A percentile compares a stretch with the other conserved stretches of the same genome.
These are phyloP conservation scores for Crotalus tigris DNA, from an alignment of 2,113 vertebrate species.

Conservation along the genomic window DNA sequence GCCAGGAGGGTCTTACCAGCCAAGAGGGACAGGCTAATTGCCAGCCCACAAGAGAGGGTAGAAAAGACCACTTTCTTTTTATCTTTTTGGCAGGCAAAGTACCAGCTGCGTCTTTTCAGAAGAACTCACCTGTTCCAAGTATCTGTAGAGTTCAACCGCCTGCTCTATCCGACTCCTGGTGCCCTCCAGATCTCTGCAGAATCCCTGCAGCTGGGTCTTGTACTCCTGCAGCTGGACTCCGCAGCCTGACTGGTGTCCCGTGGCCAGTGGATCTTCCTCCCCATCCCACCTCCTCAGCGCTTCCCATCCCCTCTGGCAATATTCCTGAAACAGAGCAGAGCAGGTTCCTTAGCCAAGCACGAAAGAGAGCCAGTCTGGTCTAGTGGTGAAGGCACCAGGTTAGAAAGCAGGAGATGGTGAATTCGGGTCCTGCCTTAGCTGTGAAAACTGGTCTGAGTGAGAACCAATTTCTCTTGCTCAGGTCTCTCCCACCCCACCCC, in stretches of 20 bases:
- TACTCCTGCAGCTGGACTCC: slow-evolving; percentile 64
- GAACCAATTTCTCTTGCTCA: too few species aligned
- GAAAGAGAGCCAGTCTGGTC: background rate
- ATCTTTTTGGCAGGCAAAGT: background rate
- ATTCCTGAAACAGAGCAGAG: slow-evolving; percentile 61
- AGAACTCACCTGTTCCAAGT: slow-evolving; percentile 75
- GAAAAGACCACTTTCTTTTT: background rate
- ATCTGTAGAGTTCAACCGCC: slow-evolving; percentile 71
- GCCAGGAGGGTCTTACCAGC: background rate
- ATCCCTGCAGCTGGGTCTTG: slow-evolving; percentile 66
- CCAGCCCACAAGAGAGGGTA: background rate
- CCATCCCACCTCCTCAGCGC: slow-evolving; percentile 69
- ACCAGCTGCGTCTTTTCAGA: too few species aligned
- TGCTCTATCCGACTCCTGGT: slow-evolving; percentile 66
- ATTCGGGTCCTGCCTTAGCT: background rate
- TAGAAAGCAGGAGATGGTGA: background rate
- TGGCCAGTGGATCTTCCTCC: slow-evolving; percentile 69
- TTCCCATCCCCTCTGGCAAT: slow-evolving; percentile 72
- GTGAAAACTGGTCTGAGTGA: background rate
- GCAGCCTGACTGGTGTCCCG: slow-evolving; percentile 61
- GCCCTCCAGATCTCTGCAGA: slow-evolving; percentile 71
- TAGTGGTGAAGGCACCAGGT: background rate
- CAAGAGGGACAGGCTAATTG: background rate
- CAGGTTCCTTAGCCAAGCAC: background rate
- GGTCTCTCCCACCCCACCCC: too few species aligned